phyloP scores from a whole-genome alignment of 1,140 invertebrate species.

The Neodiprion virginianus region DNA sequence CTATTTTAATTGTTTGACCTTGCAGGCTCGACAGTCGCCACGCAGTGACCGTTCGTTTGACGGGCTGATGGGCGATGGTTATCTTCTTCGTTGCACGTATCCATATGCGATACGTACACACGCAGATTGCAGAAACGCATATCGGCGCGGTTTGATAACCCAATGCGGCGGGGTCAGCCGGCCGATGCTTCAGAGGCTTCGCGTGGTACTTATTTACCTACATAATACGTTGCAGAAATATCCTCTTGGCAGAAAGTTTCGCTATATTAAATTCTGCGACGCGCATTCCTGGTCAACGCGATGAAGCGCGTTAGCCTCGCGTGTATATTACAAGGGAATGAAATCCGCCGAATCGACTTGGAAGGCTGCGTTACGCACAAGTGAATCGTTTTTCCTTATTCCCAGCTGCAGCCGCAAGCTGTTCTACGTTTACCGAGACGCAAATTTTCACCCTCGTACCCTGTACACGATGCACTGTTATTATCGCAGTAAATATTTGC shows the following conservation, averaged over 20 bases:
- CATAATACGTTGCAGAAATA: not conserved
- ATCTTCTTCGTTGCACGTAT: not conserved
- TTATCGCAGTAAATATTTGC: no score
- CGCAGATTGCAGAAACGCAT: no score
- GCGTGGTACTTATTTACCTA: no score
- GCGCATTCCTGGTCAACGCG: no score
- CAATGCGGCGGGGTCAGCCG: not conserved
- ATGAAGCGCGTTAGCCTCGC: no score
- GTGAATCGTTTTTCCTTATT: not conserved
- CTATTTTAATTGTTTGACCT: conserved; percentile 28
- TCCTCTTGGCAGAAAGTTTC: not conserved
- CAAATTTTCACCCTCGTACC: no score
- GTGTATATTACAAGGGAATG: no score
- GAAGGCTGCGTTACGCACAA: not conserved
- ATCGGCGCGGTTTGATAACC: not conserved
- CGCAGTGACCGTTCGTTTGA: not conserved
- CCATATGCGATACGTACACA: no score
- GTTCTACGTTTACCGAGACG: no score
- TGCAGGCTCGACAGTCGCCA: conserved; percentile 11
- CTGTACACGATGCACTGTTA: no score
- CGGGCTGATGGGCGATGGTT: not conserved
- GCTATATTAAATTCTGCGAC: no score
- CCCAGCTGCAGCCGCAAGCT: not conserved
- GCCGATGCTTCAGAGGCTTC: not conserved
- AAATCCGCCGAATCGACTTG: not conserved